These are phyloP conservation scores for Lypha dubia DNA, from an alignment of 2,888 invertebrate genomes.

Conservation along the genomic window DNA sequence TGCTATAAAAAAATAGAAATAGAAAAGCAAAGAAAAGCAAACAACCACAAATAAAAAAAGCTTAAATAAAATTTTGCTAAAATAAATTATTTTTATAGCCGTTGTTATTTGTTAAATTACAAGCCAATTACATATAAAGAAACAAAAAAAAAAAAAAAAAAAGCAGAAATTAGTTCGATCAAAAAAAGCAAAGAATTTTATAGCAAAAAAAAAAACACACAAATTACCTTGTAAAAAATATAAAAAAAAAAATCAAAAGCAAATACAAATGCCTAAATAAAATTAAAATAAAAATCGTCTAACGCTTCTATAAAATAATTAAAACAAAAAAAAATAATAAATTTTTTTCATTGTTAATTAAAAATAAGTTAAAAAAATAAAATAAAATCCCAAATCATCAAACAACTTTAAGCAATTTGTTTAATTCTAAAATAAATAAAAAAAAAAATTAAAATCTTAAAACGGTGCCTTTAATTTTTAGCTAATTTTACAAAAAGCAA, in stretches of 20 bases:
- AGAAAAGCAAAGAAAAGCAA: slow-evolving; percentile 24
- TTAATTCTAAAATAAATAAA: slow-evolving; percentile 10
- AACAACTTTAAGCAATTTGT: slow-evolving; percentile 44
- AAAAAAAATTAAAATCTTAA: slow-evolving; percentile 36
- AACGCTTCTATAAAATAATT: slow-evolving; percentile 46
- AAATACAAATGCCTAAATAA: slow-evolving; percentile 40
- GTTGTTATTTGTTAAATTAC: slow-evolving; percentile 68
- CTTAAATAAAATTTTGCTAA: slow-evolving; percentile 44
- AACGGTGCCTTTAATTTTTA: slow-evolving; percentile 74
- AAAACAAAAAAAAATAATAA: slow-evolving; percentile 18
- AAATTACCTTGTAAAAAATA: slow-evolving; percentile 48
- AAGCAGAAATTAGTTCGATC: slow-evolving; percentile 7
- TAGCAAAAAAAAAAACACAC: slow-evolving; percentile 45
- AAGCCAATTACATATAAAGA: slow-evolving; percentile 47
- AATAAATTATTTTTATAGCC: slow-evolving; percentile 67
- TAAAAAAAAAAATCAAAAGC: slow-evolving; percentile 31
- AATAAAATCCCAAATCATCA: slow-evolving; percentile 25
- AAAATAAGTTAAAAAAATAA: slow-evolving; percentile 35
- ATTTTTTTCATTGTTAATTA: slow-evolving; percentile 17
- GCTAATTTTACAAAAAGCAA: slow-evolving; percentile 71
- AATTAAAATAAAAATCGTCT: slow-evolving; percentile 15
- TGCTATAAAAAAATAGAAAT: slow-evolving; percentile 39
- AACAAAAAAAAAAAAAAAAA: slow-evolving; percentile 27
- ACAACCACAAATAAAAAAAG: slow-evolving; percentile 37
- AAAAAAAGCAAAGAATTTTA: slow-evolving; percentile 63